A percentile compares a stretch with the other conserved stretches of the same genome.
Conservation (phyloP, 2,113 vertebrate genomes). For the Turdus rufiventris region DNA sequence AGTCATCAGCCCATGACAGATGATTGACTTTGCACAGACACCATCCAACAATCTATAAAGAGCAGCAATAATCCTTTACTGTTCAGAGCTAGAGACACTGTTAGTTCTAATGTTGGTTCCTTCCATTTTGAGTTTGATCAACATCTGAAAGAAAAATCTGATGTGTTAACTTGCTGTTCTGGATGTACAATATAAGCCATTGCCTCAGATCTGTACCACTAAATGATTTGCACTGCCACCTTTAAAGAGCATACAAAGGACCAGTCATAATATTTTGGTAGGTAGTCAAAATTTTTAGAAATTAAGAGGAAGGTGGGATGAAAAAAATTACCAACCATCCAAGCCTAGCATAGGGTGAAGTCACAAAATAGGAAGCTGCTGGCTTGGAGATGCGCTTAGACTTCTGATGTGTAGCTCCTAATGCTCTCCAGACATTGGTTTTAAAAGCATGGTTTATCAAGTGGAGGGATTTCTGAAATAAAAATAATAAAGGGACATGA, state of each 20-base stretch:
- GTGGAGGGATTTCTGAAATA: conserved; percentile 64
- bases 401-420: not conserved
- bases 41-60: not conserved
- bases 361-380: conserved; percentile 67
- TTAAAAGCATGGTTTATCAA: conserved; percentile 49
- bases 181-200: not conserved
- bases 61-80: not conserved
- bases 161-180: not conserved
- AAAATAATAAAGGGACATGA: not conserved
- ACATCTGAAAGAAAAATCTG: not conserved
- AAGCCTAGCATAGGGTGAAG: conserved; percentile 70
- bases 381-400: conserved; percentile 61
- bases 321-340: conserved; percentile 72
- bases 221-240: not conserved
- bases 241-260: not conserved
- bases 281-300: not conserved
- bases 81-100: not conserved
- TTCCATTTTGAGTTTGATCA: not conserved
- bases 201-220: not conserved
- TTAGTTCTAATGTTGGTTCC: not conserved
- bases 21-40: not conserved
- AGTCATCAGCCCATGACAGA: not conserved
- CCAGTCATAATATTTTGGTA: not conserved
- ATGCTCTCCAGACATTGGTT: not conserved
- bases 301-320: not conserved